phyloP scores from a whole-genome alignment of 2,797 vertebrate genomes.

The Florisuga fusca region DNA sequence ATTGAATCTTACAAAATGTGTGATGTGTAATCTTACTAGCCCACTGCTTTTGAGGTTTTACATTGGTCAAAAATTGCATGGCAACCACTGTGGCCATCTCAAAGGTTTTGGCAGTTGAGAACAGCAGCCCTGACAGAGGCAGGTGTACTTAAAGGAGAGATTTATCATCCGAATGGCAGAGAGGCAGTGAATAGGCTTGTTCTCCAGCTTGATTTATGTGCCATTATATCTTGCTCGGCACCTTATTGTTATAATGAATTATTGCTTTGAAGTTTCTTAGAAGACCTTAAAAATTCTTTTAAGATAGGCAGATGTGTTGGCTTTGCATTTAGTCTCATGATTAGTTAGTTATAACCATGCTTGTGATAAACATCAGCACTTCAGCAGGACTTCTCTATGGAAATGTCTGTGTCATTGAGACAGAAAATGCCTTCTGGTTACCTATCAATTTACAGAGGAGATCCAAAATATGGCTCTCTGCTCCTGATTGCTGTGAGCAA shows the following conservation, averaged over 20 bases:
- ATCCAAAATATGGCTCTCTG: neutral
- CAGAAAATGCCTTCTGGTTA: neutral
- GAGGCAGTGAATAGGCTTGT: neutral
- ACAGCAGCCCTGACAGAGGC: neutral
- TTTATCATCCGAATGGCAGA: neutral
- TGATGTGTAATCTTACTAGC: neutral
- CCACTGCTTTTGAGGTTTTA: neutral
- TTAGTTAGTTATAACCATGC: neutral
- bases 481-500: neutral
- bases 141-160: neutral
- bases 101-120: neutral
- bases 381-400: neutral
- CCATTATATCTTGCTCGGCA: constrained; percentile 1
- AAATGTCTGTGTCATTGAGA: neutral
- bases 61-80: neutral
- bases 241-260: constrained; percentile 7
- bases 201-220: constrained; percentile 32
- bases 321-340: neutral
- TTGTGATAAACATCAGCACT: neutral
- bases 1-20: neutral
- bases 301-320: accelerated
- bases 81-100: neutral
- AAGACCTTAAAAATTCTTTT: neutral
- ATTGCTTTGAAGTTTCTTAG: neutral
- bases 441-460: neutral